Base-by-base conservation (phyloP, 2,113 vertebrate species). In the Dicaeum eximium region DNA sequence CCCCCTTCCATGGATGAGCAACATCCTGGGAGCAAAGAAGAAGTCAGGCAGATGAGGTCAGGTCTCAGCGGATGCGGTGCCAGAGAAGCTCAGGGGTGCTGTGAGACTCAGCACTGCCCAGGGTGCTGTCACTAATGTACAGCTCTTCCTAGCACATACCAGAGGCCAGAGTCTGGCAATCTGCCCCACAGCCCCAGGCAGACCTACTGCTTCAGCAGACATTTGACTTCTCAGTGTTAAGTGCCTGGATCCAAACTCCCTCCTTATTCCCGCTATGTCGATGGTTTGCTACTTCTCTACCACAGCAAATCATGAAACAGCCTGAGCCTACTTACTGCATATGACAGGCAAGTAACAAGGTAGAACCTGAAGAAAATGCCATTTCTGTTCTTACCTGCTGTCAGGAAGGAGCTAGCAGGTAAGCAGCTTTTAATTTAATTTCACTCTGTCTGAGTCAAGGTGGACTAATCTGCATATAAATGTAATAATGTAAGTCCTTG, bases 351-450 rank as follows among this genome's bases (percentile, higher is more conserved):
- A 64, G 64, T 64, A 86, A 83, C 1, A 4, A 77, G 33, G 57
- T 2, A 65, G 42, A 77, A 83, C 17, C 69, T 30, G 30, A 88
- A 83, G 31, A 33, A 94, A 66, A 82, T 82, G 33, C 44, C 8
- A 2, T 74, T 91, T 62, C 56, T 88, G 40, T 44, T 64, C 50
- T 89, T 73, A 67, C n/a, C 60, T 78, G 56, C 72, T 83, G 45
- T 80, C 72, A 80, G 75, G 42, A 86, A 80, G 42, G 30, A 88
- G 50, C 67, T 74, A 77, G 44, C 40, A 60, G 21, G 35, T 92
- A 90, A 93, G 64, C 67, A 93, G 67, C 35, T 95, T 92, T 90
- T 80, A 88, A 83, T 92, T 92, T 84, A 28, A 56, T 91, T 91
- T 93, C n/a, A 27, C 20, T 80, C 79, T 23, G 1, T 40, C 64